Base-by-base conservation (phyloP, 1,140 invertebrate genomes). In the Plodia interpunctella region DNA sequence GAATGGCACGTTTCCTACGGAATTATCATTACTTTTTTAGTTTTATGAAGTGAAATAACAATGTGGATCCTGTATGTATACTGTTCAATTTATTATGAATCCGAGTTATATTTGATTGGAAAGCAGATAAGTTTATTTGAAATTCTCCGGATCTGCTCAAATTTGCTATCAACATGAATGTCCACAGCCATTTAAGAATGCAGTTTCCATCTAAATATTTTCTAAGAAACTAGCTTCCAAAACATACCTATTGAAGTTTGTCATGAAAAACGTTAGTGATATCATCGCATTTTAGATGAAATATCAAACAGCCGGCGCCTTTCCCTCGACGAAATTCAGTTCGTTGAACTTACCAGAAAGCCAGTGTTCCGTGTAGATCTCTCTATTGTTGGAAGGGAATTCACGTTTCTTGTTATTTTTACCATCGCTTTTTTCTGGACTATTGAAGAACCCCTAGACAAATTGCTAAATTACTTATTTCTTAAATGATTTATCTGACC, bases 341-440 rank as follows among this genome's bases (percentile, higher is more conserved):
- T 63, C 59, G 54, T 49, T 57, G 63, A 71, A 71, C 65, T 62
- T 61, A 56, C 63, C 20, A 57, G 63, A 65, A 57, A 54, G 61
- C n/a, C 57, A 38, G 10, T 57, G 56, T 62, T 57, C 49, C 69
- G 57, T 68, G 58, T 11, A 32, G 30, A 32, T 60, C 62, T 30
- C 58, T 25, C 28, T 55, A 61, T 56, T 61, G 54, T 61, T 15
- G 51, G 49, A 28, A 25, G 51, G 51, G 38, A 44, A 9, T 32
- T 11, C 30, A 19, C 25, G 53, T 60, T 51, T 55, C 54, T 61
- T 56, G 49, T 61, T 51, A 25, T 44, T 44, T 44, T 44, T 44
- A 44, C 15, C 38, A 44, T 44, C 13, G 5, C 5, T 44, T 44
- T 44, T 44, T 44, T 44, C 5, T 5, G 30, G 30, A 32, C 30